Evolutionary conservation across 1,140 invertebrate genomes (phyloP), one percentile per base, ranked within the genome.

Genomic region (Platorchestia sp.): DNA sequence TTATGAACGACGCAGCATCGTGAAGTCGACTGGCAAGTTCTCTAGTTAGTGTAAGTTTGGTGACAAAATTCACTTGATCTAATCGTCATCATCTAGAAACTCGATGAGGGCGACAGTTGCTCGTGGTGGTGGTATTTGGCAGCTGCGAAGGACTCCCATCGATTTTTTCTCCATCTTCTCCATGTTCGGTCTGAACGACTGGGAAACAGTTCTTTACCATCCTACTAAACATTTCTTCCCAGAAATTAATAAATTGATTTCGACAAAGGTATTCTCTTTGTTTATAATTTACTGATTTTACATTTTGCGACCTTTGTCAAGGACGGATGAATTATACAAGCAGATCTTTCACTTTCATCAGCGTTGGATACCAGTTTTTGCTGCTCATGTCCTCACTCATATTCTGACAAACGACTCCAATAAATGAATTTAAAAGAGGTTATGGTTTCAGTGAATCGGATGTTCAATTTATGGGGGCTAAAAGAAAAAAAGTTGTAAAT

Each of bases 101-200:
- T 75, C 59, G 59, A 75, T 75, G 59, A 75, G 10, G 59, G 59
- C 59, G 59, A 75, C 59, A 36, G 59, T 75, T 75, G 14, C 59
- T 75, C 36, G 87, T 42, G 0, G 87, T 93, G 45, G 91, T 47
- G 91, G 45, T 45, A 47, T 41, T 47, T 93, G 91, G 91, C 91
- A 93, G 40, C 43, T 93, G 40, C 45, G 27, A 43, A n/a, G 91
- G 87, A 89, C 91, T 90, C 87, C 7, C 91, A 93, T 93, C 91
- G 91, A 93, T 93, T 93, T 93, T 93, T 93, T 93, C 45, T 44
- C 91, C 87, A 89, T 89, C 87, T 89, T 89, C 87, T 89, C 87
- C 41, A 89, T 10, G 43, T 44, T 89, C 41, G 87, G 87, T 44
- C 87, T 16, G 27, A 89, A 44, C 87, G n/a, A 42, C 87, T 89